Conservation (phyloP, 1,140 invertebrate genomes). For the Antheraea pernyi region DNA sequence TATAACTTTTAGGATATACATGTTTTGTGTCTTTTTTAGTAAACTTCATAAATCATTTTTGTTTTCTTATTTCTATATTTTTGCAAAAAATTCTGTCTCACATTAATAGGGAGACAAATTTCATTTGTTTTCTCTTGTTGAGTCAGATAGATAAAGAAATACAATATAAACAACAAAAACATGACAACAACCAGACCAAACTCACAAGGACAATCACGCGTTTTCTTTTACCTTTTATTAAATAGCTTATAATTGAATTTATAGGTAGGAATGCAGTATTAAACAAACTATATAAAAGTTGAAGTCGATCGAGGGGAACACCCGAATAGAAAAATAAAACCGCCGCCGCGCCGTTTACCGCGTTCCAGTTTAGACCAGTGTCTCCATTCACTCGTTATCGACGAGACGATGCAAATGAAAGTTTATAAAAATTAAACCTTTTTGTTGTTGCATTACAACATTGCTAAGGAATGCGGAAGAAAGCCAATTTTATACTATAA, state of each 20-base stretch:
- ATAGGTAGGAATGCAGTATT: neutral
- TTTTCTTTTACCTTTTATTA: neutral
- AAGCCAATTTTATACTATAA: too few species aligned
- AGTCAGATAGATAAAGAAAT: too few species aligned
- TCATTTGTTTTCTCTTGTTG: too few species aligned
- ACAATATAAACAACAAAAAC: neutral
- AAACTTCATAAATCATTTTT: too few species aligned
- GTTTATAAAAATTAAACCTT: neutral
- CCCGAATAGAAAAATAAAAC: neutral
- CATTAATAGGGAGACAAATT: too few species aligned
- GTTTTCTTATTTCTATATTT: too few species aligned
- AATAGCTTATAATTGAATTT: neutral
- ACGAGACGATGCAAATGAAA: neutral
- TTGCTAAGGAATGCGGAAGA: constrained; percentile 1
- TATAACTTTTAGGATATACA: too few species aligned
- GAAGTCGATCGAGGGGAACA: neutral
- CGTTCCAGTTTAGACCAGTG: neutral
- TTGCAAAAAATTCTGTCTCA: too few species aligned
- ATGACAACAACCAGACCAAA: neutral
- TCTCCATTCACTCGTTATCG: neutral
- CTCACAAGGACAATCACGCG: neutral
- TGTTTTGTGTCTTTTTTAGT: too few species aligned
- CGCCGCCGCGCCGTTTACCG: neutral
- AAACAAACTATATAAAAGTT: neutral
- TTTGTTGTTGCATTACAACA: neutral